Conservation (phyloP, 2,797 vertebrate species). For the Aeoliscus strigatus region DNA sequence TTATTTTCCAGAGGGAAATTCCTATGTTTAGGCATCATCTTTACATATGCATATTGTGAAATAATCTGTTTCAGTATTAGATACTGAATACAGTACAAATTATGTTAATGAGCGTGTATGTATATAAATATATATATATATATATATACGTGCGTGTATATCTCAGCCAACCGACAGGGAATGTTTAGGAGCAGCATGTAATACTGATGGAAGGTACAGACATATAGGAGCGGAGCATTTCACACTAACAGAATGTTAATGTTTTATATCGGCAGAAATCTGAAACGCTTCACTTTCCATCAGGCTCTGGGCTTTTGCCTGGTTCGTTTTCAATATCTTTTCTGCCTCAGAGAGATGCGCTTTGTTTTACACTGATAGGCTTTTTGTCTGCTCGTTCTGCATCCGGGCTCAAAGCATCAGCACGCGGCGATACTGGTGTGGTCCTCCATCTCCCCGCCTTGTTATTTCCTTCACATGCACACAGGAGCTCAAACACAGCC, state of each 20-base stretch:
- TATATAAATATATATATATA: too few relatives aligned
- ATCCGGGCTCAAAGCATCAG: too few relatives aligned
- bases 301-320: conserved; percentile 49
- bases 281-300: conserved; percentile 63
- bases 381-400: conserved; percentile 56
- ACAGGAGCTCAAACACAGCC: conserved; percentile 6
- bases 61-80: too few relatives aligned
- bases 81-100: too few relatives aligned
- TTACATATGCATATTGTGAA: too few relatives aligned
- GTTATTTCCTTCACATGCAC: conserved; percentile 11
- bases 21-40: too few relatives aligned
- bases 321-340: conserved; percentile 66
- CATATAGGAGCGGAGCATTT: conserved; percentile 44
- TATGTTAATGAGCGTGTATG: too few relatives aligned
- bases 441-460: conserved; percentile 18
- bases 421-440: conserved; percentile 30
- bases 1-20: too few relatives aligned
- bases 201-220: conserved; percentile 45
- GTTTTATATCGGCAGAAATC: conserved; percentile 63
- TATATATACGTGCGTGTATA: too few relatives aligned
- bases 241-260: conserved; percentile 66
- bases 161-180: conserved; percentile 46
- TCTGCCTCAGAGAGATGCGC: conserved; percentile 51
- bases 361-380: conserved; percentile 67
- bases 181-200: conserved; percentile 29